These are phyloP conservation scores for Drosophila bocki DNA, from an alignment of 1,140 invertebrate species.

Conservation along the genomic window DNA sequence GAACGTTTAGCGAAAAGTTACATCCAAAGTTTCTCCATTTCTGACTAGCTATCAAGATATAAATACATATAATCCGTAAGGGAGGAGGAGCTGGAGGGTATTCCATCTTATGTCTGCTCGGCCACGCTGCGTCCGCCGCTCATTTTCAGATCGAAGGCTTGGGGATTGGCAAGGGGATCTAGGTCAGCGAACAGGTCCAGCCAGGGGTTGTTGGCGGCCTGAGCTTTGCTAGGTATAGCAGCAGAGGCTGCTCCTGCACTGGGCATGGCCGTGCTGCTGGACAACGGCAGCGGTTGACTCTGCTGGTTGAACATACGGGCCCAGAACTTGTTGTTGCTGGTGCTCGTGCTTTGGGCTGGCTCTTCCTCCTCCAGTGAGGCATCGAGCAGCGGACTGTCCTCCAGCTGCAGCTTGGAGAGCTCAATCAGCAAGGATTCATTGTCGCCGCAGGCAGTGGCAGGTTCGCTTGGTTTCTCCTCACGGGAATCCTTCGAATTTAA, in stretches of 20 bases:
- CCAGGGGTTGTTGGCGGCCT: slow-evolving; percentile 87
- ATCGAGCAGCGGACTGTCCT: slow-evolving; percentile 64
- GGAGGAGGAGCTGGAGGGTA: slow-evolving; percentile 7
- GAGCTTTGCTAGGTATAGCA: slow-evolving; percentile 16
- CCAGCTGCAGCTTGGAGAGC: slow-evolving; percentile 62
- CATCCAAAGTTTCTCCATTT: slow-evolving; percentile 58
- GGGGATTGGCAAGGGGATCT: slow-evolving; percentile 94
- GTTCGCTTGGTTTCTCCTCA: slow-evolving; percentile 6
- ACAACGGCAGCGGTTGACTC: slow-evolving; percentile 30
- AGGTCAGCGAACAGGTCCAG: slow-evolving; percentile 96
- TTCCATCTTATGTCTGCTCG: slow-evolving; percentile 70
- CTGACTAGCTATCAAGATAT: slow-evolving; percentile 35
- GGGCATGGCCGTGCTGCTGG: slow-evolving; percentile 18
- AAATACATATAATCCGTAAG: slow-evolving; percentile 7
- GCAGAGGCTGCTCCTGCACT: background rate
- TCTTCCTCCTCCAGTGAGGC: slow-evolving; percentile 42
- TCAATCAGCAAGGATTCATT: slow-evolving; percentile 75
- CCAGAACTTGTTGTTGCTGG: slow-evolving; percentile 66
- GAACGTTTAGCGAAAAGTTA: slow-evolving; percentile 83
- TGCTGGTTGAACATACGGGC: slow-evolving; percentile 75
- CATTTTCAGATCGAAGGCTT: slow-evolving; percentile 84
- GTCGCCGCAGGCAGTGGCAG: slow-evolving; percentile 49
- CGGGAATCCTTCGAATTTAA: slow-evolving; percentile 12
- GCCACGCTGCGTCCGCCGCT: slow-evolving; percentile 74
- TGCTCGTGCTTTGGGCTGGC: slow-evolving; percentile 43